phyloP scores from a whole-genome alignment of 2,113 vertebrate genomes.

The Acanthochromis polyacanthus region DNA sequence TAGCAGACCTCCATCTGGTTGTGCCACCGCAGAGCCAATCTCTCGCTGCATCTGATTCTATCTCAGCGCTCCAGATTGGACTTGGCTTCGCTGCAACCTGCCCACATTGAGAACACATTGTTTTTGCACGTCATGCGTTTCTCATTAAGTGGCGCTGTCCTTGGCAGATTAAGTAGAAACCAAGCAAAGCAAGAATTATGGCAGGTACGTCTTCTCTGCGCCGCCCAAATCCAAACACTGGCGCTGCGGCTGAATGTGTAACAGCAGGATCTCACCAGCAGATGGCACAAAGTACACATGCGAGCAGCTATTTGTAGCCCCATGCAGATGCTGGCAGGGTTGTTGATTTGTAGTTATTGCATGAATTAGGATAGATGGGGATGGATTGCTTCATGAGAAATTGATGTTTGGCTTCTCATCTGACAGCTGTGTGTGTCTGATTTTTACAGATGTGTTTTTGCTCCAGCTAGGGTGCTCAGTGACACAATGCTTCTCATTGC shows the following conservation, averaged over 20 bases:
- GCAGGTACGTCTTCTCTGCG: neutral
- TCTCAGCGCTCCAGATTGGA: conserved; percentile 25
- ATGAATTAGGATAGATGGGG: conserved; percentile 23
- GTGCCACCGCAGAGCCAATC: conserved; percentile 33
- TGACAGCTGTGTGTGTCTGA: conserved; percentile 28
- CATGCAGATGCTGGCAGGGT: conserved; percentile 21
- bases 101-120: conserved; percentile 37
- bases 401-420: conserved; percentile 29
- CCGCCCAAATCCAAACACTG: neutral
- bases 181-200: neutral
- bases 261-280: conserved; percentile 57
- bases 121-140: conserved; percentile 45
- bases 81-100: conserved; percentile 15
- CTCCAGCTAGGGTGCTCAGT: neutral
- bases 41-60: conserved; percentile 58
- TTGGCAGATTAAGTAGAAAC: conserved; percentile 31
- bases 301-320: neutral
- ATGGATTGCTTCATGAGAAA: conserved; percentile 16
- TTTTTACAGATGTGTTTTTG: neutral
- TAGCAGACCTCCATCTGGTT: conserved; percentile 66
- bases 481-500: neutral
- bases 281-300: conserved; percentile 72
- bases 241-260: conserved; percentile 33
- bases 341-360: conserved; percentile 23
- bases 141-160: conserved; percentile 38